A percentile compares a stretch with the other conserved stretches of the same genome.
These are phyloP conservation scores for Argya squamiceps DNA, from an alignment of 2,797 vertebrate genomes.

Conservation along the genomic window DNA sequence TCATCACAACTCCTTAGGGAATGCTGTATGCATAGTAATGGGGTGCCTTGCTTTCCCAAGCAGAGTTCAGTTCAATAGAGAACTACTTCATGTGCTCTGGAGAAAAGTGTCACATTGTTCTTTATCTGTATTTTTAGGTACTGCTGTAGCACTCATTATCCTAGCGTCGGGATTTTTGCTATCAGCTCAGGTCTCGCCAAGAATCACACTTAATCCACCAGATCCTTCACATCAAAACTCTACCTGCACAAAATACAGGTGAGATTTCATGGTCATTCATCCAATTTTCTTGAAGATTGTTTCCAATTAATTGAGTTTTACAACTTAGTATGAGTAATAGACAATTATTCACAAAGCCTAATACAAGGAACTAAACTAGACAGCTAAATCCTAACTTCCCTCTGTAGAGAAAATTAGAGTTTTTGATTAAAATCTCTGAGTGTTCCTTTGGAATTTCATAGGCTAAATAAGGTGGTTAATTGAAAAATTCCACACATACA, in stretches of 20 bases:
- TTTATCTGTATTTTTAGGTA: slow-evolving; percentile 80
- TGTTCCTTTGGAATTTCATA: neutral
- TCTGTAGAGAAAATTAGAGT: neutral
- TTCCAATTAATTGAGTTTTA: neutral
- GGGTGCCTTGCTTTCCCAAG: neutral
- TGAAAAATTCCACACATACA: neutral
- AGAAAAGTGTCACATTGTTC: slow-evolving; percentile 32
- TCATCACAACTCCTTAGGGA: neutral
- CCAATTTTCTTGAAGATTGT: neutral
- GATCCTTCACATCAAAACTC: slow-evolving; percentile 85
- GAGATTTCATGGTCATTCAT: slow-evolving; percentile 52
- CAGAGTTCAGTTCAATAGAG: neutral
- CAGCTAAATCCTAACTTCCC: neutral
- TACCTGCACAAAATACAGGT: slow-evolving; percentile 86
- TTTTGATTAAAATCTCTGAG: neutral
- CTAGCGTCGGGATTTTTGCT: slow-evolving; percentile 92
- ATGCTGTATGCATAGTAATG: neutral
- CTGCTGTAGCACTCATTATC: slow-evolving; percentile 87
- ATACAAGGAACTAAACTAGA: neutral
- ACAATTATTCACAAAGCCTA: neutral
- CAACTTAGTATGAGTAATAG: neutral
- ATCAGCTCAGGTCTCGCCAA: slow-evolving; percentile 91
- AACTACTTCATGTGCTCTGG: slow-evolving; percentile 4
- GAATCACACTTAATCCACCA: slow-evolving; percentile 84
- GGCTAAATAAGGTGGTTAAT: neutral